Evolutionary conservation across 2,113 vertebrate genomes (phyloP).

Genomic region (Malaclemys terrapin): DNA sequence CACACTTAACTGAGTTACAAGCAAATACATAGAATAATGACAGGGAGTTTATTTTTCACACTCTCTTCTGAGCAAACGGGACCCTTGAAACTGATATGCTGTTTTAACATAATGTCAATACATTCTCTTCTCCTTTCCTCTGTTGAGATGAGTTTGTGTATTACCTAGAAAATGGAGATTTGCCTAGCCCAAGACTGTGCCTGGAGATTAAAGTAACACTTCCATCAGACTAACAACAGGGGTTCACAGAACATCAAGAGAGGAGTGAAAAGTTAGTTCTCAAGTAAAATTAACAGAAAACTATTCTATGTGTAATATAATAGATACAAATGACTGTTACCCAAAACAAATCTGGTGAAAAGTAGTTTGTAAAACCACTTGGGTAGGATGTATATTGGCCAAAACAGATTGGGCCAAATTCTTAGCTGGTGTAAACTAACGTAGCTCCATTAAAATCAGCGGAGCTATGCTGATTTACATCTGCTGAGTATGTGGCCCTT

Average conservation of each 20-base stretch:
- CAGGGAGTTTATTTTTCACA: constrained; percentile 75
- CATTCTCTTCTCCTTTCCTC: constrained; percentile 24
- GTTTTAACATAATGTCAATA: constrained; percentile 69
- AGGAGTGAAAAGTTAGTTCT: constrained; percentile 2
- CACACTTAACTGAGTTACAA: constrained; percentile 75
- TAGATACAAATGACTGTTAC: background rate
- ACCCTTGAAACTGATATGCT: constrained; percentile 57
- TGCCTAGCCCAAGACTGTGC: background rate
- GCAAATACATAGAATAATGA: constrained; percentile 74
- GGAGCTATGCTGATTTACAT: background rate
- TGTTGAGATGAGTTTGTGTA: constrained; percentile 57
- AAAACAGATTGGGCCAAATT: background rate
- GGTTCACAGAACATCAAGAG: background rate
- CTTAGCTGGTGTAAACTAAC: background rate
- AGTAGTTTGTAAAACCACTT: background rate
- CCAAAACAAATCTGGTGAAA: background rate
- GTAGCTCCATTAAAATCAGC: background rate
- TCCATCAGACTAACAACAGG: constrained; percentile 5
- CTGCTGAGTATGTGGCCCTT: background rate
- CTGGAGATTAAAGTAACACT: constrained; percentile 23
- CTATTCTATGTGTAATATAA: background rate
- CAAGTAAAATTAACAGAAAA: background rate
- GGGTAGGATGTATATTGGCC: background rate
- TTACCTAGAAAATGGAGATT: constrained; percentile 62
- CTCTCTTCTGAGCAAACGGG: constrained; percentile 69